Evolutionary conservation across 1,140 invertebrate genomes (phyloP).

Genomic region (Drosophila navojoa): DNA sequence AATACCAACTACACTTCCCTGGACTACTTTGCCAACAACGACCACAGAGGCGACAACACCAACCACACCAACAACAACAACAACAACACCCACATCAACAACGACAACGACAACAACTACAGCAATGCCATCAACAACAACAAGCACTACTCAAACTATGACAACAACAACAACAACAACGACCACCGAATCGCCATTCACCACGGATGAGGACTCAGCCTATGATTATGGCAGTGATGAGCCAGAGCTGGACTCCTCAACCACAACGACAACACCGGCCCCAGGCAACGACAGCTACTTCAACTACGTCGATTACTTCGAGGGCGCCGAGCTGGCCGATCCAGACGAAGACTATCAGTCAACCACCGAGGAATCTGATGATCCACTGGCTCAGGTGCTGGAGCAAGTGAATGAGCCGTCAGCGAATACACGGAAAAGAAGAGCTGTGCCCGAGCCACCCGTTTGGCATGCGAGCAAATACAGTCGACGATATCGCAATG

Average conservation of each 20-base stretch:
- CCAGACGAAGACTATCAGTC: slow-evolving; percentile 12
- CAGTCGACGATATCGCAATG: slow-evolving; percentile 60
- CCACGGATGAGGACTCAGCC: slow-evolving; percentile 32
- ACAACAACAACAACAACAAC: slow-evolving; percentile 20
- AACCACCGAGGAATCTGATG: slow-evolving; percentile 49
- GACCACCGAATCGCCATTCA: slow-evolving; percentile 30
- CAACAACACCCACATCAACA: slow-evolving; percentile 15
- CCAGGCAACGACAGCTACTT: slow-evolving; percentile 65
- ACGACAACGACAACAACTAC: slow-evolving; percentile 9
- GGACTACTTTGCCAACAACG: slow-evolving; percentile 32
- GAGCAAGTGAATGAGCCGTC: slow-evolving; percentile 48
- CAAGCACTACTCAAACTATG: slow-evolving; percentile 23
- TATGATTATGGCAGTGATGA: slow-evolving; percentile 60
- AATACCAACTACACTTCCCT: slow-evolving; percentile 25
- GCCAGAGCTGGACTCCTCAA: slow-evolving; percentile 41
- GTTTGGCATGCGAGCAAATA: slow-evolving; percentile 52
- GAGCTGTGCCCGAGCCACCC: slow-evolving; percentile 33
- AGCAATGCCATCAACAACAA: background rate
- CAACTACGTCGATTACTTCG: slow-evolving; percentile 72
- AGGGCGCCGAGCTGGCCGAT: slow-evolving; percentile 45
- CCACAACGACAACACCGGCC: slow-evolving; percentile 61
- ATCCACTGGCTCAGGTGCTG: slow-evolving; percentile 57
- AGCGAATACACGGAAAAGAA: slow-evolving; percentile 10
- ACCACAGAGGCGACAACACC: slow-evolving; percentile 33
- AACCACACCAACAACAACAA: slow-evolving; percentile 22